Conservation (phyloP, 2,888 invertebrate genomes). For the Ephialtes manifestator region DNA sequence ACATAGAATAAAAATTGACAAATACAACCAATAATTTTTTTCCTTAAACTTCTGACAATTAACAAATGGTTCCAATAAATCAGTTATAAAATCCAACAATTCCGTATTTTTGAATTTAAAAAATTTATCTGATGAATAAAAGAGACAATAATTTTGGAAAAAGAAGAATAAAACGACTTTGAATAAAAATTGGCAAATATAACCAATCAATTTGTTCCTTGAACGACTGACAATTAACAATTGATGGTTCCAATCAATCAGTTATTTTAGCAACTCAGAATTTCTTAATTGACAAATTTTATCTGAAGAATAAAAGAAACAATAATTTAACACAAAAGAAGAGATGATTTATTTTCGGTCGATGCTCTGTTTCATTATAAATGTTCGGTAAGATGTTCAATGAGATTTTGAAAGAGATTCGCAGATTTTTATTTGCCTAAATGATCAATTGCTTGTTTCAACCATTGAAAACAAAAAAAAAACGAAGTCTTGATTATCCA, state of each 20-base stretch:
- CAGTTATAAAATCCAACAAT: background rate
- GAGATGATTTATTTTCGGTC: too few species aligned
- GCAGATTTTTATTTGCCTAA: conserved; percentile 3
- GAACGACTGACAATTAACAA: too few species aligned
- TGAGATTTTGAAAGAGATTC: conserved; percentile 10
- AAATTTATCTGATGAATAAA: background rate
- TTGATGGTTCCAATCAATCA: too few species aligned
- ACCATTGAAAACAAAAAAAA: background rate
- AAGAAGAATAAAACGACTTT: too few species aligned
- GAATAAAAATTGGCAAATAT: background rate
- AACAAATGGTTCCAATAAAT: too few species aligned
- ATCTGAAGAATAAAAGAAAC: too few species aligned
- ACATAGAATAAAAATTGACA: background rate
- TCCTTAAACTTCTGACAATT: too few species aligned
- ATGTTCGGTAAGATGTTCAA: background rate
- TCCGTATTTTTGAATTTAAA: background rate
- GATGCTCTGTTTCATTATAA: background rate
- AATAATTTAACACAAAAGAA: too few species aligned
- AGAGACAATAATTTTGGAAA: too few species aligned
- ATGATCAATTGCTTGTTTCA: background rate
- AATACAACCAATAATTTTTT: background rate
- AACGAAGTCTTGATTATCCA: background rate
- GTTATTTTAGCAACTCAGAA: too few species aligned
- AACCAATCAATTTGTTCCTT: background rate
- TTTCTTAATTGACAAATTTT: too few species aligned